Evolutionary conservation across 2,888 invertebrate genomes (phyloP).

Genomic region (Chydorus sphaericus): DNA sequence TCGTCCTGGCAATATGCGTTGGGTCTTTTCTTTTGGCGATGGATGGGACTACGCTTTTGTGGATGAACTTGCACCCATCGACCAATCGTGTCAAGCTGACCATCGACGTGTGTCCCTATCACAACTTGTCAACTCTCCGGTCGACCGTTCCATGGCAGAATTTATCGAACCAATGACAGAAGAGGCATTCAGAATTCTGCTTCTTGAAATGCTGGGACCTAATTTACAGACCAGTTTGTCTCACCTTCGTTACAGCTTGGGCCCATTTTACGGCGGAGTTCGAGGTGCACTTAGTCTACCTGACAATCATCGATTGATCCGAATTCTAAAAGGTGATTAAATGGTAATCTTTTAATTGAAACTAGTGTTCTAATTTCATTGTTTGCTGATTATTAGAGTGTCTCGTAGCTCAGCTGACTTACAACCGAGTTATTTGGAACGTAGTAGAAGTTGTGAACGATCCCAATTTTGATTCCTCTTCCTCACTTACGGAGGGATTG

Average conservation of each 20-base stretch:
- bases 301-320: background rate
- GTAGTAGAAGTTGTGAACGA: background rate
- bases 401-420: background rate
- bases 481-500: background rate
- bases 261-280: background rate
- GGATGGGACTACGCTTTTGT: conserved; percentile 7
- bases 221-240: background rate
- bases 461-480: background rate
- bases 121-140: background rate
- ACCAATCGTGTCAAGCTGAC: background rate
- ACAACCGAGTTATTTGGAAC: background rate
- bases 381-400: background rate
- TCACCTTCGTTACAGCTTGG: background rate
- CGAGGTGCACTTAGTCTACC: background rate
- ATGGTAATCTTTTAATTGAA: background rate
- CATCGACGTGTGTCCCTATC: background rate
- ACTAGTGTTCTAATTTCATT: background rate
- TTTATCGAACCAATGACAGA: background rate
- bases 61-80: conserved; percentile 1
- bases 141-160: background rate
- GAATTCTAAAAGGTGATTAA: background rate
- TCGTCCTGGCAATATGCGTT: conserved; percentile 1
- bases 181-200: background rate
- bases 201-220: conserved; percentile 3
- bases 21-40: conserved; percentile 10